Conservation (phyloP, 2,888 invertebrate species). For the Caenorhabditis zanzibari region DNA sequence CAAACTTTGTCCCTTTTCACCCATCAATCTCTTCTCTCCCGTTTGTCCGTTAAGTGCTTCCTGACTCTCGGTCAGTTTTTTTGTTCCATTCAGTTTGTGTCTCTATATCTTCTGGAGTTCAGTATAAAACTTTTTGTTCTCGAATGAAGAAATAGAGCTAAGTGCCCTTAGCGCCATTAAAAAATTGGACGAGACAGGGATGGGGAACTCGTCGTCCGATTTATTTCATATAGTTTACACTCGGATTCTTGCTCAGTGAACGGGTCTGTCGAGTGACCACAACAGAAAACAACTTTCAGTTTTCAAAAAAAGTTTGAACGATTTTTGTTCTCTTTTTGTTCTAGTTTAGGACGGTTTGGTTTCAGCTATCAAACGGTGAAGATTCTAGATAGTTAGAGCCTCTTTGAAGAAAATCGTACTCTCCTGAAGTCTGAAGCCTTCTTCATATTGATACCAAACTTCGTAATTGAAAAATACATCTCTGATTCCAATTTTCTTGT, state of each 20-base stretch:
- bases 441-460: too few species aligned
- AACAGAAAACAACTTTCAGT: constrained; percentile 18
- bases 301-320: background rate
- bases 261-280: constrained; percentile 35
- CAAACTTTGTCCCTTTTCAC: constrained; percentile 35
- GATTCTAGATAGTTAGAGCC: too few species aligned
- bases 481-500: too few species aligned
- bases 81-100: constrained; percentile 8
- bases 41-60: constrained; percentile 41
- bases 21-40: constrained; percentile 44
- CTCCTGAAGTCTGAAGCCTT: too few species aligned
- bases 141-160: constrained; percentile 21
- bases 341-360: too few species aligned
- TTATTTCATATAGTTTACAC: constrained; percentile 59
- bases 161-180: constrained; percentile 53
- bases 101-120: background rate
- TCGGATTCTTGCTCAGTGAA: background rate
- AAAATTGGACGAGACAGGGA: constrained; percentile 3
- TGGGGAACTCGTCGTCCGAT: background rate
- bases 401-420: too few species aligned
- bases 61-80: constrained; percentile 47
- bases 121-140: constrained; percentile 28
- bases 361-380: too few species aligned
- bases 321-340: too few species aligned
- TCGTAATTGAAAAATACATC: too few species aligned